phyloP scores from a whole-genome alignment of 53 echinoderm and acorn worm genomes.

The Patiria pectinifera region DNA sequence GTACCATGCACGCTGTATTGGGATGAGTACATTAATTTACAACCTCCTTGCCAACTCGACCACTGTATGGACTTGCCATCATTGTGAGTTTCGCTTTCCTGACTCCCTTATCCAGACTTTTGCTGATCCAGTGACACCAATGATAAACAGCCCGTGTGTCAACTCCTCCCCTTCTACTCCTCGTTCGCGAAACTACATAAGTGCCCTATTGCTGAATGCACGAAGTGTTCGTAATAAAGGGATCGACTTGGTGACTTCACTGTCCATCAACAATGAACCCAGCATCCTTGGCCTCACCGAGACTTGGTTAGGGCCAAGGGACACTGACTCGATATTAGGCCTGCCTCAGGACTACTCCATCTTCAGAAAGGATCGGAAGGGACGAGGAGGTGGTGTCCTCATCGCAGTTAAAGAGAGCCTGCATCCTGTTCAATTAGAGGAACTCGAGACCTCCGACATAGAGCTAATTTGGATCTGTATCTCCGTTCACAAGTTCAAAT shows the following conservation, averaged over 20 bases:
- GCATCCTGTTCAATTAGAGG: conserved; percentile 1
- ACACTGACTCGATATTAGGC: conserved; percentile 12
- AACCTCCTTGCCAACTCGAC: conserved; percentile 8
- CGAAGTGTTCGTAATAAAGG: conserved; percentile 11
- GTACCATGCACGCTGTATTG: conserved; percentile 5
- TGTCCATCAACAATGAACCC: conserved; percentile 5
- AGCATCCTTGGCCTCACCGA: conserved; percentile 17
- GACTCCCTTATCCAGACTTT: conserved; percentile 1
- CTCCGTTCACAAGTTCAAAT: neutral
- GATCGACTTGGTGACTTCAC: conserved; percentile 10
- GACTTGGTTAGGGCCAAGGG: conserved; percentile 2
- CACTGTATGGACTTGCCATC: conserved; percentile 13
- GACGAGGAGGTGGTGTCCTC: conserved; percentile 9
- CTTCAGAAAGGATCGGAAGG: conserved; percentile 21
- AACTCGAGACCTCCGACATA: neutral
- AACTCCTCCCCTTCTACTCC: neutral
- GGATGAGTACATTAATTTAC: conserved; percentile 9
- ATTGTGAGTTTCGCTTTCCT: conserved; percentile 8
- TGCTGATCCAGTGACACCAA: neutral
- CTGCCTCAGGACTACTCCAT: conserved; percentile 16
- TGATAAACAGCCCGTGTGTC: neutral
- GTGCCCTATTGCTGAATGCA: conserved; percentile 3
- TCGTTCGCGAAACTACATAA: neutral
- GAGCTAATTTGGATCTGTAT: neutral
- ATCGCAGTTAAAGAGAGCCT: conserved; percentile 9